Percentiles rank a stretch among this genome's conserved stretches.
Conservation (phyloP, 2,888 invertebrate genomes). For the Microctonus aethiopoides region DNA sequence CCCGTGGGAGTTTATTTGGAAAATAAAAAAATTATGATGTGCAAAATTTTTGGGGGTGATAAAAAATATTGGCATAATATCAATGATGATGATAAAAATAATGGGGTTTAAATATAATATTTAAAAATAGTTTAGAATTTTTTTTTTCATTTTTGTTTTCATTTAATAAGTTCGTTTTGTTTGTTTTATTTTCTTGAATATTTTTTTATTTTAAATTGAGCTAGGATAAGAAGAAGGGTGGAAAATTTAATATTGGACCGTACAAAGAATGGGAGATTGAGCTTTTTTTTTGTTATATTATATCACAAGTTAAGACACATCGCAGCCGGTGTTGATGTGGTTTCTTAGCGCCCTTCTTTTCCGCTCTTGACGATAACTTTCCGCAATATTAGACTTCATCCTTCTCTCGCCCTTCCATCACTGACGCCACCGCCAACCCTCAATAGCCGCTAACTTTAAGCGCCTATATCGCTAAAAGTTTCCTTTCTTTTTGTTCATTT, state of each 20-base stretch:
- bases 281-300: constrained; percentile 1
- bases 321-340: constrained; percentile 1
- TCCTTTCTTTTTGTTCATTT: too few relatives aligned
- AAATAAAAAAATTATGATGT: too few relatives aligned
- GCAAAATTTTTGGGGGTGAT: too few relatives aligned
- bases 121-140: too few relatives aligned
- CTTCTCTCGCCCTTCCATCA: neutral
- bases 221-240: neutral
- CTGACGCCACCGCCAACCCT: neutral
- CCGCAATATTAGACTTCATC: constrained; percentile 11
- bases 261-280: neutral
- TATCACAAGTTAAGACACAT: neutral
- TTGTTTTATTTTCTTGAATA: neutral
- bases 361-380: constrained; percentile 3
- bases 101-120: too few relatives aligned
- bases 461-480: neutral
- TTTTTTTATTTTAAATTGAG: neutral
- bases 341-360: neutral
- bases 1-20: too few relatives aligned
- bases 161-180: neutral
- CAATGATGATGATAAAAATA: too few relatives aligned
- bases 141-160: too few relatives aligned
- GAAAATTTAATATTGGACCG: neutral
- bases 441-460: neutral
- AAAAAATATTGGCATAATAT: neutral